Percentiles rank a stretch among this genome's conserved stretches.
phyloP scores from a whole-genome alignment of 1,140 invertebrate species.

The Atta texana region DNA sequence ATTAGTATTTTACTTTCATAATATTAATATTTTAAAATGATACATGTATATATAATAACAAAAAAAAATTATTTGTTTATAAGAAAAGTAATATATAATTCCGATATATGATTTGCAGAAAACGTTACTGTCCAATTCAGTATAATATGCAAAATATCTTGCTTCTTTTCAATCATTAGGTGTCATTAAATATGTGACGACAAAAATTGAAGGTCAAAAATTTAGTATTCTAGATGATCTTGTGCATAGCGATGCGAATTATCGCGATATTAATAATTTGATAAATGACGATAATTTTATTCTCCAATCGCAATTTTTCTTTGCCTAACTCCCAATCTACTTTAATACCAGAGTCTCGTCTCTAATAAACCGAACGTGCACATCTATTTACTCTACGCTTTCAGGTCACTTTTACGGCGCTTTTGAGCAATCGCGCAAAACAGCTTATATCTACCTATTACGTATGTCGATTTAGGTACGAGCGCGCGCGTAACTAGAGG shows the following conservation, averaged over 20 bases:
- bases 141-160: not conserved
- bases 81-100: not conserved
- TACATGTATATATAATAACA: not conserved
- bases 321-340: not conserved
- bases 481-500: slow-evolving; percentile 5
- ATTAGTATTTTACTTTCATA: not conserved
- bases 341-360: slow-evolving; percentile 14
- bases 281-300: slow-evolving; percentile 40
- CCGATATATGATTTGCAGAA: not conserved
- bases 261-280: slow-evolving; percentile 62
- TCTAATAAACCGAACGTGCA: slow-evolving; percentile 66
- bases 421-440: slow-evolving; percentile 72
- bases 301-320: slow-evolving; percentile 53
- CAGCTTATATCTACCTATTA: slow-evolving; percentile 57
- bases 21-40: not conserved
- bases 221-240: not conserved
- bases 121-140: not conserved
- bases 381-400: slow-evolving; percentile 64
- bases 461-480: slow-evolving; percentile 19
- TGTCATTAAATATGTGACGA: not conserved
- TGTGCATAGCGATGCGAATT: slow-evolving; percentile 36
- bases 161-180: not conserved
- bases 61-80: not conserved
- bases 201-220: not conserved
- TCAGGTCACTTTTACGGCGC: slow-evolving; percentile 47